A percentile compares a stretch with the other conserved stretches of the same genome.
Evolutionary conservation across 2,888 invertebrate species (phyloP).

Genomic region (Cecidostiba fungosa): DNA sequence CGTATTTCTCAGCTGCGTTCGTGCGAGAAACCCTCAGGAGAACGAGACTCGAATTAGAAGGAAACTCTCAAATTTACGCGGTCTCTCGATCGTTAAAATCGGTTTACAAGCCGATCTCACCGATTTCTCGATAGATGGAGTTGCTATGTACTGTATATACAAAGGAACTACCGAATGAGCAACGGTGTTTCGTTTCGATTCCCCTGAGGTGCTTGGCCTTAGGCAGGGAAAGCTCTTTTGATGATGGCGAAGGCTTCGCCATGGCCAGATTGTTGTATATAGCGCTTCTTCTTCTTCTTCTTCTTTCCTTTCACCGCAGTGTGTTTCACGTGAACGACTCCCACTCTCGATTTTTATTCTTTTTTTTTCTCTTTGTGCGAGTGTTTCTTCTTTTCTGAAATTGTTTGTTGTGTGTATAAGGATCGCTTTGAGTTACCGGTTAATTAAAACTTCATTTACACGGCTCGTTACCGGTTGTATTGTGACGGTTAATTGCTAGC

Average conservation of each 20-base stretch:
- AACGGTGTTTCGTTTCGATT: not conserved
- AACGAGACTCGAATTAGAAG: too few species aligned
- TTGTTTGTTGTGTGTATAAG: not conserved
- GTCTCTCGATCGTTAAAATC: conserved; percentile 24
- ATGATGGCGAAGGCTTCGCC: conserved; percentile 65
- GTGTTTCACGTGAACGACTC: conserved; percentile 71
- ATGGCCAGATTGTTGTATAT: conserved; percentile 30
- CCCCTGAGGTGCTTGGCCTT: conserved; percentile 67
- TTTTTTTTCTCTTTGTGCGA: not conserved
- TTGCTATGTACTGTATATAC: not conserved
- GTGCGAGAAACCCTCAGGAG: too few species aligned
- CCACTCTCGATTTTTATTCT: not conserved
- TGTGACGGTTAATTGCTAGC: too few species aligned
- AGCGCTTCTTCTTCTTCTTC: conserved; percentile 60
- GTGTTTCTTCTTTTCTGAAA: not conserved
- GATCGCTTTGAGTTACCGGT: too few species aligned
- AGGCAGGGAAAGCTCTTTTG: conserved; percentile 74
- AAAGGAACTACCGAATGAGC: not conserved
- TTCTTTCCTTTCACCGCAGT: conserved; percentile 69
- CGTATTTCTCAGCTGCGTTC: not conserved
- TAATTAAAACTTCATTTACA: too few species aligned
- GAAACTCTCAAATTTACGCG: not conserved
- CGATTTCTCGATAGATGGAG: conserved; percentile 19
- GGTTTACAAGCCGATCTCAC: not conserved
- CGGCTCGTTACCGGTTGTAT: too few species aligned